These are phyloP conservation scores for Agrilus cyanescens DNA, from an alignment of 2,888 invertebrate genomes.

Conservation along the genomic window DNA sequence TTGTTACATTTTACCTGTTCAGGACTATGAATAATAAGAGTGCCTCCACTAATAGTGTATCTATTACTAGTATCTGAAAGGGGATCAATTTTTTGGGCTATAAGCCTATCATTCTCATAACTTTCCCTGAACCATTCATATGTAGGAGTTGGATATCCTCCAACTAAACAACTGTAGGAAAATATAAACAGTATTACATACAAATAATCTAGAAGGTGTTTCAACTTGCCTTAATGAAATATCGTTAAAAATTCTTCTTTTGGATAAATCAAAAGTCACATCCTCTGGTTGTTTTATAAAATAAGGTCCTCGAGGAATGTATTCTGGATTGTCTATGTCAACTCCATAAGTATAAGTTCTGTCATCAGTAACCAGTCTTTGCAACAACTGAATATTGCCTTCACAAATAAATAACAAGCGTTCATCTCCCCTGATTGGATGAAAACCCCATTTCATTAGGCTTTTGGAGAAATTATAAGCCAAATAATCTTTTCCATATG, in stretches of 20 bases:
- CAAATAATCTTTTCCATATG: slow-evolving; percentile 56
- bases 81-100: slow-evolving; percentile 67
- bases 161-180: slow-evolving; percentile 57
- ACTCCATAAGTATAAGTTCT: slow-evolving; percentile 78
- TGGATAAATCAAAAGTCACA: slow-evolving; percentile 71
- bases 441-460: slow-evolving; percentile 73
- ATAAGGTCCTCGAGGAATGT: slow-evolving; percentile 78
- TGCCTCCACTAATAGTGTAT: slow-evolving; percentile 84
- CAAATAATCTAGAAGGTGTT: slow-evolving; percentile 2
- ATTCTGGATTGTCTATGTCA: slow-evolving; percentile 65
- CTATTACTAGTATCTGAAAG: slow-evolving; percentile 46
- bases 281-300: slow-evolving; percentile 77
- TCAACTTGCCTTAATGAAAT: slow-evolving; percentile 50
- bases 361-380: slow-evolving; percentile 59
- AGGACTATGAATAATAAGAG: slow-evolving; percentile 77
- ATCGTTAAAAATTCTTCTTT: slow-evolving; percentile 56
- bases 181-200: neutral
- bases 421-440: slow-evolving; percentile 67
- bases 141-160: slow-evolving; percentile 78
- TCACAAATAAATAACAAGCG: slow-evolving; percentile 78
- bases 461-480: slow-evolving; percentile 64
- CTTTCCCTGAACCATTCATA: slow-evolving; percentile 87
- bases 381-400: slow-evolving; percentile 61
- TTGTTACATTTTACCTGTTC: slow-evolving; percentile 39
- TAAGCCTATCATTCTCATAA: slow-evolving; percentile 65